A percentile compares a stretch with the other conserved stretches of the same genome.
These are phyloP conservation scores for Oryzaephilus surinamensis DNA, from an alignment of 1,140 invertebrate genomes.

Conservation along the genomic window DNA sequence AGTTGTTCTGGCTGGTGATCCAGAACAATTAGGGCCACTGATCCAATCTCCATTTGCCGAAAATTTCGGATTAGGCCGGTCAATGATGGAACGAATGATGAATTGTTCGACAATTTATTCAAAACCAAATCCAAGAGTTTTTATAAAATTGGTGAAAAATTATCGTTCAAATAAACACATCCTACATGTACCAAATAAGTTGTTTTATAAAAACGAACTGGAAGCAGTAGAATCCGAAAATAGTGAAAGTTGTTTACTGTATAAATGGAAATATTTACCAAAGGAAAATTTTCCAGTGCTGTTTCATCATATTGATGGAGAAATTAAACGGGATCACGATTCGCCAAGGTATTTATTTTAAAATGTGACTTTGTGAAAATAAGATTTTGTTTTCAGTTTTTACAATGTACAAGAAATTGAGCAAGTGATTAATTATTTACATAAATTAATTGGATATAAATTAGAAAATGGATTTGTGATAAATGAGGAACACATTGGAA, in stretches of 20 bases:
- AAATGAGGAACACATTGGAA: slow-evolving; percentile 63
- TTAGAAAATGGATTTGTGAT: slow-evolving; percentile 55
- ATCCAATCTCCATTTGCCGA: slow-evolving; percentile 53
- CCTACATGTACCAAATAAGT: slow-evolving; percentile 57
- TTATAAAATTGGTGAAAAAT: slow-evolving; percentile 64
- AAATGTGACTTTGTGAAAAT: no score
- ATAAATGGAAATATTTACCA: slow-evolving; percentile 31
- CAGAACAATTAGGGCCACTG: slow-evolving; percentile 80
- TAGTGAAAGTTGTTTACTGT: slow-evolving; percentile 20
- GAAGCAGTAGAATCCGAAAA: slow-evolving; percentile 13
- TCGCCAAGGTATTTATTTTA: no score
- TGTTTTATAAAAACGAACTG: slow-evolving; percentile 76
- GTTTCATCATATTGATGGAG: slow-evolving; percentile 70
- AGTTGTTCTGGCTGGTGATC: slow-evolving; percentile 83
- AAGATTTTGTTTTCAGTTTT: no score
- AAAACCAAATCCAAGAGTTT: slow-evolving; percentile 52
- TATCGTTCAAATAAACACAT: slow-evolving; percentile 73
- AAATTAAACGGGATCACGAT: slow-evolving; percentile 57
- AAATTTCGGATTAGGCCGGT: slow-evolving; percentile 47
- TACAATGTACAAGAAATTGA: slow-evolving; percentile 52
- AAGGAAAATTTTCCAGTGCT: slow-evolving; percentile 54
- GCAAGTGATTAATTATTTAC: slow-evolving; percentile 35
- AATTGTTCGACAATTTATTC: slow-evolving; percentile 27
- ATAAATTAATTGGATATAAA: slow-evolving; percentile 41
- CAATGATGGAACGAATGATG: slow-evolving; percentile 32